phyloP scores from a whole-genome alignment of 2,113 vertebrate species.

The Paradoxurus hermaphroditus region DNA sequence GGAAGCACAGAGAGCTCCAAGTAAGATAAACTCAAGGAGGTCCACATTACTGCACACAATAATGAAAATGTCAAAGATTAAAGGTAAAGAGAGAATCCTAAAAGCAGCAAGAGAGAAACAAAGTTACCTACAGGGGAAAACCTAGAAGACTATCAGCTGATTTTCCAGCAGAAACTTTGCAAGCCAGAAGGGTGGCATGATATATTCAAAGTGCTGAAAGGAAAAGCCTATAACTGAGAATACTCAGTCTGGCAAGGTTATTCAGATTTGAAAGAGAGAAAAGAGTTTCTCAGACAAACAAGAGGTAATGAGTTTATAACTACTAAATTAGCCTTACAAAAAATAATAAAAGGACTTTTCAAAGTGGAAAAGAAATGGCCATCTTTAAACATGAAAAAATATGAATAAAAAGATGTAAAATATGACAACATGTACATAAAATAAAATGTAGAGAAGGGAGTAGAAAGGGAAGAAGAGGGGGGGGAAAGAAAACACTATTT shows the following conservation, averaged over 20 bases:
- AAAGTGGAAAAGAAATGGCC: background rate
- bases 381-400: background rate
- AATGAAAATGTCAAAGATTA: background rate
- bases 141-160: background rate
- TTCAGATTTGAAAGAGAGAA: background rate
- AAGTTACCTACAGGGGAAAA: background rate
- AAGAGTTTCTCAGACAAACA: background rate
- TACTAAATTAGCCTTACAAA: background rate
- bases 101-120: background rate
- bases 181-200: background rate
- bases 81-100: background rate
- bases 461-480: background rate
- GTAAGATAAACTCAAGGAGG: background rate
- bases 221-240: background rate
- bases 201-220: background rate
- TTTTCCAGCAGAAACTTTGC: background rate
- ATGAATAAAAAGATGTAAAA: background rate
- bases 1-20: background rate
- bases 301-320: background rate
- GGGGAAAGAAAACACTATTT: background rate
- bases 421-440: background rate
- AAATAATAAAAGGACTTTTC: background rate
- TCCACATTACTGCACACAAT: background rate
- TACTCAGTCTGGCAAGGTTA: background rate
- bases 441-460: background rate